Conservation (phyloP, 2,797 vertebrate genomes). For the Moxostoma hubbsi region DNA sequence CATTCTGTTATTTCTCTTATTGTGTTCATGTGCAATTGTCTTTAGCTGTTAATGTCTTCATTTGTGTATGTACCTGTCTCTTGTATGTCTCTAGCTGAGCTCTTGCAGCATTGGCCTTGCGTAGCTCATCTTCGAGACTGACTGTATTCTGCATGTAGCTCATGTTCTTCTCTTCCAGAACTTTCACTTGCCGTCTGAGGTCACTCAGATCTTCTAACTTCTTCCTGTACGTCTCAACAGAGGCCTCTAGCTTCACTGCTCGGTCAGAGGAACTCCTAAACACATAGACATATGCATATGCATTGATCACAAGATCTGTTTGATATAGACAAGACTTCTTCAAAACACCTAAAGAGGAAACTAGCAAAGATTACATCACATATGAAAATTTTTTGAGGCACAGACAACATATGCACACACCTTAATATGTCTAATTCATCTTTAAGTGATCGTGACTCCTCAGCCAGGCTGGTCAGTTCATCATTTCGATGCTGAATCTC, state of each 20-base stretch:
- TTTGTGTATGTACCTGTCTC: slow-evolving; percentile 80
- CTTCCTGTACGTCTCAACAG: slow-evolving; percentile 91
- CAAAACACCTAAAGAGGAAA: neutral
- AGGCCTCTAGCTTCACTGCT: slow-evolving; percentile 90
- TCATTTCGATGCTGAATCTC: slow-evolving; percentile 95
- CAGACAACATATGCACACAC: slow-evolving; percentile 55
- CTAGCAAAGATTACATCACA: no score
- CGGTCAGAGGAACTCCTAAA: slow-evolving; percentile 89
- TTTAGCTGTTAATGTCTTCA: neutral
- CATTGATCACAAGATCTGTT: neutral
- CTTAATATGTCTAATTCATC: slow-evolving; percentile 96
- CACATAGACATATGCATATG: slow-evolving; percentile 14
- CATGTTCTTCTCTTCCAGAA: slow-evolving; percentile 95
- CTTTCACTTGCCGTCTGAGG: slow-evolving; percentile 92
- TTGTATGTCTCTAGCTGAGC: slow-evolving; percentile 94
- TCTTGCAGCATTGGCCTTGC: slow-evolving; percentile 93
- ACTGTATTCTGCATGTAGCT: slow-evolving; percentile 97
- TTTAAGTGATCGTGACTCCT: slow-evolving; percentile 92
- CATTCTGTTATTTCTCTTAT: no score
- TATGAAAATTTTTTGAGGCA: neutral
- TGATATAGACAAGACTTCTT: neutral
- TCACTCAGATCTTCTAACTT: slow-evolving; percentile 94
- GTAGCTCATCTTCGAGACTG: slow-evolving; percentile 93
- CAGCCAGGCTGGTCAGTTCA: slow-evolving; percentile 91
- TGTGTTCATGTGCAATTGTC: no score